phyloP scores from a whole-genome alignment of 2,797 vertebrate genomes.

The Glyptemys insculpta region DNA sequence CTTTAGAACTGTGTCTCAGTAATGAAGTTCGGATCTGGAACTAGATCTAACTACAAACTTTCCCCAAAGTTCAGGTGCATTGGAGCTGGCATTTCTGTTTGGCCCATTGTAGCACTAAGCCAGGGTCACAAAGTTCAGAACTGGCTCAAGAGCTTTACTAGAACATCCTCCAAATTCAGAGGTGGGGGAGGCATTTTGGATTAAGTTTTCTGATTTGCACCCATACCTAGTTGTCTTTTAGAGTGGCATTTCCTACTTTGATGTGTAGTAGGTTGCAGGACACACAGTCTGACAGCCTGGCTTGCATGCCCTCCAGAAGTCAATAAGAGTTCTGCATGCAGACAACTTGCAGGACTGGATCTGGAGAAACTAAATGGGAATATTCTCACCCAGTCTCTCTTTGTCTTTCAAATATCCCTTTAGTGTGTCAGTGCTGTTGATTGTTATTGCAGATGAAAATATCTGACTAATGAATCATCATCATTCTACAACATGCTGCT shows the following conservation, averaged over 20 bases:
- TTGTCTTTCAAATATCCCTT: background rate
- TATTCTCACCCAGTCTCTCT: background rate
- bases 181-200: background rate
- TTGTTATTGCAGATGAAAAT: constrained; percentile 49
- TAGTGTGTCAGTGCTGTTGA: background rate
- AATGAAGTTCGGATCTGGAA: constrained; percentile 10
- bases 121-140: background rate
- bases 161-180: background rate
- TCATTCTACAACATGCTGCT: constrained; percentile 37
- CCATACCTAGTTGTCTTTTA: background rate
- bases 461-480: constrained; percentile 64
- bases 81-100: background rate
- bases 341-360: background rate
- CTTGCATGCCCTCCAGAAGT: rapidly evolving
- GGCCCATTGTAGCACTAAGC: background rate
- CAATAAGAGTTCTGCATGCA: background rate
- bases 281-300: background rate
- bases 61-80: background rate
- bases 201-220: background rate
- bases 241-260: background rate
- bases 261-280: background rate
- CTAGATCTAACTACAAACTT: background rate
- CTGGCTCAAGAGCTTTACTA: background rate
- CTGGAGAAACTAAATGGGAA: background rate
- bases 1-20: background rate